phyloP scores from a whole-genome alignment of 2,113 vertebrate genomes.

The Tenrec ecaudatus region DNA sequence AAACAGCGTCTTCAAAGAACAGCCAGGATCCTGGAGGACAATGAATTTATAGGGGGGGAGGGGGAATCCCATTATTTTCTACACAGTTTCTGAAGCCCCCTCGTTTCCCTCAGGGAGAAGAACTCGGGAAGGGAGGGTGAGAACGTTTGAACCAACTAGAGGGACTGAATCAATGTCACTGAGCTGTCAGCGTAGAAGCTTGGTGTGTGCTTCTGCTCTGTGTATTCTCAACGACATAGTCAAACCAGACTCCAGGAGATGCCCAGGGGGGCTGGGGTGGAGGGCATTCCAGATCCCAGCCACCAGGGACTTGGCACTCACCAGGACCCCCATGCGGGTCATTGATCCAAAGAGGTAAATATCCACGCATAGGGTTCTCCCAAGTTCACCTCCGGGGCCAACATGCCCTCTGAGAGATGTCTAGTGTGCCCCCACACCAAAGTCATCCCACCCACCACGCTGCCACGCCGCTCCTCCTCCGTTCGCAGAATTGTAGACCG shows the following conservation, averaged over 20 bases:
- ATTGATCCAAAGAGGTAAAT: not conserved
- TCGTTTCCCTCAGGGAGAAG: not conserved
- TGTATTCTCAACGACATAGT: not conserved
- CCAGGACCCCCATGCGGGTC: not conserved
- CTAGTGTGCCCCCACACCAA: not conserved
- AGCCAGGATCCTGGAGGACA: not conserved
- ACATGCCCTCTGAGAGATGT: not conserved
- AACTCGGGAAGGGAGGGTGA: not conserved
- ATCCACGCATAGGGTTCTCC: not conserved
- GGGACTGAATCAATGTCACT: not conserved
- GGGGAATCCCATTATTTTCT: too few species aligned
- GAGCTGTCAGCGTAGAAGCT: not conserved
- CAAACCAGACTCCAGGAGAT: not conserved
- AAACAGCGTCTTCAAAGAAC: not conserved
- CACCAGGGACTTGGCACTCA: fast-evolving
- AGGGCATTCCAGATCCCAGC: not conserved
- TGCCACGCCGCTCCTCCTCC: not conserved
- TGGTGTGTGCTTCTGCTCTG: not conserved
- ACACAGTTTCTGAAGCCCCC: too few species aligned
- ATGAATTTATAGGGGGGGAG: not conserved
- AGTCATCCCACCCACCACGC: not conserved
- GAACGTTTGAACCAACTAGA: not conserved
- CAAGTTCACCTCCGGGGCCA: not conserved
- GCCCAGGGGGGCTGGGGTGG: not conserved
- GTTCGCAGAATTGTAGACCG: not conserved